Evolutionary conservation across 2,888 invertebrate genomes (phyloP).

Genomic region (Drosophila merina): DNA sequence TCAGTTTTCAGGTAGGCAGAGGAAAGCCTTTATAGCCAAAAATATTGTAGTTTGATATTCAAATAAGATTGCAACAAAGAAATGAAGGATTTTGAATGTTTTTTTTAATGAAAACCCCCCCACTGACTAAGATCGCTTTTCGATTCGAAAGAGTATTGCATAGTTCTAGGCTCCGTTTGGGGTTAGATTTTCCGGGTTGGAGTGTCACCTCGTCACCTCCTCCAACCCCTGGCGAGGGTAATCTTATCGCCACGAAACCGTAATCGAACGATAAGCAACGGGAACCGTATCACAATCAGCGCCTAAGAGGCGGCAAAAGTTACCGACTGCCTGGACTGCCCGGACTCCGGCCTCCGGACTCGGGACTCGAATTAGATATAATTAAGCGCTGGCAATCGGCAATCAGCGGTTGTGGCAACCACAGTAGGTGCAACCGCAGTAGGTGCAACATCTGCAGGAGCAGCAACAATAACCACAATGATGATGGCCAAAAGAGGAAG

Average conservation of each 20-base stretch:
- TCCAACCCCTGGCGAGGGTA: background rate
- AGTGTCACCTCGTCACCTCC: background rate
- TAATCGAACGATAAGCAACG: constrained; percentile 44
- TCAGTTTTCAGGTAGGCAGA: background rate
- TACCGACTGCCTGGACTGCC: background rate
- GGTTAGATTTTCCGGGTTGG: constrained; percentile 12
- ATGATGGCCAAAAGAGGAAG: constrained; percentile 63
- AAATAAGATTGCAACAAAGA: background rate
- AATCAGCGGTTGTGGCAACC: constrained; percentile 1
- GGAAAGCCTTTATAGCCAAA: background rate
- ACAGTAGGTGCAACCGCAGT: constrained; percentile 24
- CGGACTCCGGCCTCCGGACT: too few relatives aligned
- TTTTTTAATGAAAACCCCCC: too few relatives aligned
- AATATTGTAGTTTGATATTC: background rate
- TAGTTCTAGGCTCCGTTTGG: constrained; percentile 56
- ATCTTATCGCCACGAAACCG: constrained; percentile 37
- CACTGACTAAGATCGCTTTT: too few relatives aligned
- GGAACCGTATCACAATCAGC: constrained; percentile 15
- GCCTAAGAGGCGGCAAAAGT: constrained; percentile 57
- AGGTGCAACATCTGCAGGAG: constrained; percentile 52
- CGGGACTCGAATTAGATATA: constrained; percentile 19
- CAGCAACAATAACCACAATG: constrained; percentile 25
- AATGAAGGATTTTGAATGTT: background rate
- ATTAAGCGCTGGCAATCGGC: constrained; percentile 28
- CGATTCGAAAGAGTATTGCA: constrained; percentile 27